These are phyloP conservation scores for Dryobotodes eremita DNA, from an alignment of 2,888 invertebrate genomes.

Conservation along the genomic window DNA sequence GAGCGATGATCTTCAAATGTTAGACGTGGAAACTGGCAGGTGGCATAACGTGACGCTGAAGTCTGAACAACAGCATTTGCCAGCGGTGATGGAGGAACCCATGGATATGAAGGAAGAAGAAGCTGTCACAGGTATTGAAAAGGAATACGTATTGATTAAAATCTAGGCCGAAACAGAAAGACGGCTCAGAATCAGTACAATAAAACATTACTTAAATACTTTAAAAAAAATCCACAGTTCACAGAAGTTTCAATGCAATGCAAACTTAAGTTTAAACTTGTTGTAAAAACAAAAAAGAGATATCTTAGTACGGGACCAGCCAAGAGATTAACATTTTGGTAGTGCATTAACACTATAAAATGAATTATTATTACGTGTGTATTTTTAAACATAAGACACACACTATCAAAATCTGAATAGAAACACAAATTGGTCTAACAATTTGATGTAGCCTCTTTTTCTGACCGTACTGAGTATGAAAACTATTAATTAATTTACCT, in stretches of 20 bases:
- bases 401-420: background rate
- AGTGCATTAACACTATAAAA: background rate
- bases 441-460: too few species aligned
- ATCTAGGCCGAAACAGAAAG: background rate
- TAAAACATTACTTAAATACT: background rate
- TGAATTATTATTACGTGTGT: background rate
- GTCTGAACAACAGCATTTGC: slow-evolving; percentile 61
- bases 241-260: background rate
- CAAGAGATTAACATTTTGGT: background rate
- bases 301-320: background rate
- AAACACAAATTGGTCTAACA: background rate
- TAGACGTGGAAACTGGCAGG: slow-evolving; percentile 94
- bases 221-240: background rate
- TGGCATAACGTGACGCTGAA: slow-evolving; percentile 92
- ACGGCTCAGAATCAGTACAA: background rate
- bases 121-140: slow-evolving; percentile 47
- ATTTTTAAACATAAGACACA: background rate
- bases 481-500: background rate
- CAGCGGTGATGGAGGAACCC: slow-evolving; percentile 1
- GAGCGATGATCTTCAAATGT: slow-evolving; percentile 94
- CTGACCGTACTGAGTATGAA: background rate
- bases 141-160: background rate
- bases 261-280: background rate
- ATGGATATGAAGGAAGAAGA: slow-evolving; percentile 41
- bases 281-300: background rate